Evolutionary conservation across 2,888 invertebrate genomes (phyloP).

Genomic region (Neocrepidodera transversa): DNA sequence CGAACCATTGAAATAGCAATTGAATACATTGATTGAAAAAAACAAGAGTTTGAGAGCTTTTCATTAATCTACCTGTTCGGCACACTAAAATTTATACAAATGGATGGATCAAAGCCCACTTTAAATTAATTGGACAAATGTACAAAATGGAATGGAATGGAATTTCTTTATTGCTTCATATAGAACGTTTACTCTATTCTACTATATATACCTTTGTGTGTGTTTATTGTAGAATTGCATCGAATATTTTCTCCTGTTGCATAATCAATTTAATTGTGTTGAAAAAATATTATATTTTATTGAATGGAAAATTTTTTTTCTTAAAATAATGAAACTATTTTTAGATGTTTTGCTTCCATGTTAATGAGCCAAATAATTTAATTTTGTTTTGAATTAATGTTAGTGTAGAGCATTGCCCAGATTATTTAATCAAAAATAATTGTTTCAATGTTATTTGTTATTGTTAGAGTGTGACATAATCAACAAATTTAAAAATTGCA

Average conservation of each 20-base stretch:
- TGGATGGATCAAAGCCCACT: constrained; percentile 40
- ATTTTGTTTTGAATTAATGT: too few relatives aligned
- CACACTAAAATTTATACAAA: constrained; percentile 37
- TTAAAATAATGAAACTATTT: too few relatives aligned
- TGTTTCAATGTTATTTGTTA: too few relatives aligned
- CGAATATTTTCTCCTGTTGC: constrained; percentile 17
- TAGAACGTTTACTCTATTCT: too few relatives aligned
- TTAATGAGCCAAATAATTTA: too few relatives aligned
- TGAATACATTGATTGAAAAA: constrained; percentile 4
- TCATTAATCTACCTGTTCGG: constrained; percentile 40
- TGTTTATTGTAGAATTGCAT: constrained; percentile 21
- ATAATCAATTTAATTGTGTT: too few relatives aligned
- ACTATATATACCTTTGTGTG: constrained; percentile 20
- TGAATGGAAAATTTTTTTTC: too few relatives aligned
- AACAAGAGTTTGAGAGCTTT: constrained; percentile 12
- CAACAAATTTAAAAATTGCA: too few relatives aligned
- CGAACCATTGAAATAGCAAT: background rate
- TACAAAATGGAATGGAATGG: constrained; percentile 46
- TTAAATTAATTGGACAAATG: constrained; percentile 45
- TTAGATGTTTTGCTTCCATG: too few relatives aligned
- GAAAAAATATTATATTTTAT: too few relatives aligned
- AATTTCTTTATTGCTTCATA: constrained; percentile 38
- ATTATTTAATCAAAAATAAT: constrained; percentile 24
- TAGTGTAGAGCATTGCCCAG: constrained; percentile 1
- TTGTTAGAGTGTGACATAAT: too few relatives aligned